Base-by-base conservation (phyloP, 1,140 invertebrate species). In the Heliconius hermathena region DNA sequence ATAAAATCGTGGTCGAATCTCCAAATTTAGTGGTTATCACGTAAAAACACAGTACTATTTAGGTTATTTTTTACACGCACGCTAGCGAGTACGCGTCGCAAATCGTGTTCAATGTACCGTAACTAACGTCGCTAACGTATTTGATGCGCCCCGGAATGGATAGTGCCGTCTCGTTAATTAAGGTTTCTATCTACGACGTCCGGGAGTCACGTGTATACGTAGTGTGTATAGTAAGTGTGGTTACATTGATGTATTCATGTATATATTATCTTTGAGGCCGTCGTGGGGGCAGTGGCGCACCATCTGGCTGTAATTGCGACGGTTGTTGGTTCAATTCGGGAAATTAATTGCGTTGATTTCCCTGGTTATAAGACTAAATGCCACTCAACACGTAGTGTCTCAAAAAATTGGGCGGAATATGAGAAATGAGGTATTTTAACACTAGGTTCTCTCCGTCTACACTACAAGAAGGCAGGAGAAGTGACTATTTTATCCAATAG, bases 41-140 rank as follows among this genome's bases (percentile, higher is more conserved):
- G 74, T 76, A 38, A 76, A 70, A 70, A 76, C n/a, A 60, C 57
- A 38, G 6, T 66, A 49, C 8, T 33, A 60, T 66, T 66, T 66
- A 66, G 54, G 54, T 70, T 76, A 70, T 76, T 76, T 76, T 38
- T 41, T 20, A 76, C 74, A 70, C 74, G 38, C 74, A 36, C 52
- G 74, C 66, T 71, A 57, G 38, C 38, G 54, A 76, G 57, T 29
- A 76, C 78, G 70, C 74, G 74, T 83, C 82, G 82, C 82, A 83
- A 83, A 83, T 83, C 82, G 82, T 78, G 74, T 29, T 83, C 79
- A 83, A 81, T 83, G 82, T 78, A 54, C 80, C 80, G 80, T 72
- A 74, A 78, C 80, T 79, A 78, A 78, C 82, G 77, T 83, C 54
- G 75, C 70, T 80, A 80, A 80, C 78, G 74, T 79, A 79, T 76